Percentiles rank a stretch among this genome's conserved stretches.
Conservation (phyloP, 2,797 vertebrate species). For the Sciaenops ocellatus region DNA sequence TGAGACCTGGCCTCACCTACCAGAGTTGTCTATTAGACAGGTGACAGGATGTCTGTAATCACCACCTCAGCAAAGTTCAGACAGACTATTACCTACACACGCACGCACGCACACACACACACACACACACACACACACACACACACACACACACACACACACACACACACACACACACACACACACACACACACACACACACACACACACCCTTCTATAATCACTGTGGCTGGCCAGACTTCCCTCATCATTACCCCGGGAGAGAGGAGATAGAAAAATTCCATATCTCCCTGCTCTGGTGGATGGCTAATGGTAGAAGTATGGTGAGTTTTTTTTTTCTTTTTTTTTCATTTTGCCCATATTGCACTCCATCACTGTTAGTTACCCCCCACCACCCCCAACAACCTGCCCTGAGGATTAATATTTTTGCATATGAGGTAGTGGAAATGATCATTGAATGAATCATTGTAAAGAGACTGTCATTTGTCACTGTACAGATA, state of each 20-base stretch:
- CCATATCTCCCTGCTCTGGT: slow-evolving; percentile 57
- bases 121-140: slow-evolving; percentile 33
- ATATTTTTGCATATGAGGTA: slow-evolving; percentile 73
- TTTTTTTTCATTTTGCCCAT: slow-evolving; percentile 51
- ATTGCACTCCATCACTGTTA: slow-evolving; percentile 73
- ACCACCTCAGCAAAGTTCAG: slow-evolving; percentile 68
- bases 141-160: slow-evolving; percentile 26
- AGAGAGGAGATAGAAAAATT: slow-evolving; percentile 70
- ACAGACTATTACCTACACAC: slow-evolving; percentile 57
- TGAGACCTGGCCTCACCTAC: slow-evolving; percentile 44
- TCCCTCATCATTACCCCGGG: slow-evolving; percentile 75
- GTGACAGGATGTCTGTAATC: slow-evolving; percentile 75
- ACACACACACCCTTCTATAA: slow-evolving; percentile 59
- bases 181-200: slow-evolving; percentile 27
- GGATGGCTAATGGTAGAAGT: slow-evolving; percentile 53
- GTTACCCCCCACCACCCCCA: slow-evolving; percentile 47
- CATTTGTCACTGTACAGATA: slow-evolving; percentile 64
- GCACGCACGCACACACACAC: slow-evolving; percentile 24
- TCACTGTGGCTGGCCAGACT: slow-evolving; percentile 67
- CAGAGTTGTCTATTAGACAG: slow-evolving; percentile 66
- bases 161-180: slow-evolving; percentile 23
- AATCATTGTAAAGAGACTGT: slow-evolving; percentile 64
- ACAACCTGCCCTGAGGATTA: slow-evolving; percentile 59
- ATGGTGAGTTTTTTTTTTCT: slow-evolving; percentile 25
- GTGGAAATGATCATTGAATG: slow-evolving; percentile 65